phyloP scores from a whole-genome alignment of 2,888 invertebrate genomes.

The Iselma pallidipennis region DNA sequence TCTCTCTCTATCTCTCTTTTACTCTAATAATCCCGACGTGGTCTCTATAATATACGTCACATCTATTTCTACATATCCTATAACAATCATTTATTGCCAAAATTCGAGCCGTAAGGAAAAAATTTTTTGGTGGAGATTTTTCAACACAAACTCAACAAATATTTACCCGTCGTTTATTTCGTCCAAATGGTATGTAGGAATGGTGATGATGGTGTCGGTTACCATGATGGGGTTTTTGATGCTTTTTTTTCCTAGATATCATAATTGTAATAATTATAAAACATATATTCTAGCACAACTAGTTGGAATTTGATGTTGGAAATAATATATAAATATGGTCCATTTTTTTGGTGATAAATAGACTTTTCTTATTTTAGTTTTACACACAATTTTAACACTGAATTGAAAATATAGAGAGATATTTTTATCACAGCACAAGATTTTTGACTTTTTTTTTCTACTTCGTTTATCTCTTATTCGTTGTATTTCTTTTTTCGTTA shows the following conservation, averaged over 20 bases:
- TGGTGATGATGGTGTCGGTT: slow-evolving; percentile 40
- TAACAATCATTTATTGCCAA: slow-evolving; percentile 1
- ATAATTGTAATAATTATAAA: slow-evolving; percentile 30
- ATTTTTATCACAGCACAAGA: background rate
- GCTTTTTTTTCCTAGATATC: slow-evolving; percentile 36
- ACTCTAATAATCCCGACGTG: too few relatives aligned
- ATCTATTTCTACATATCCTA: slow-evolving; percentile 12
- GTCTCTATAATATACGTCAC: slow-evolving; percentile 1
- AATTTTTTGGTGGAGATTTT: slow-evolving; percentile 4
- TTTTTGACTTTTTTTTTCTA: background rate
- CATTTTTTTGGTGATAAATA: too few relatives aligned
- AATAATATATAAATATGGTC: slow-evolving; percentile 9
- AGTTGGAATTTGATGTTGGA: background rate
- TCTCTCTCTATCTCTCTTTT: background rate
- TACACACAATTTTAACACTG: background rate
- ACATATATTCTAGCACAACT: slow-evolving; percentile 3
- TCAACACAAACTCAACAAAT: slow-evolving; percentile 12
- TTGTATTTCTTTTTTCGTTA: background rate
- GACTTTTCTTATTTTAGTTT: too few relatives aligned
- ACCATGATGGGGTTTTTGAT: slow-evolving; percentile 33
- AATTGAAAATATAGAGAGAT: background rate
- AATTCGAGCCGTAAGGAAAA: too few relatives aligned
- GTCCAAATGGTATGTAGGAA: slow-evolving; percentile 47
- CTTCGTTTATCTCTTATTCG: background rate
- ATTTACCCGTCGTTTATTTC: slow-evolving; percentile 45